Evolutionary conservation across 1,140 invertebrate species (phyloP), one percentile per base, ranked within the genome.

Genomic region (Zaprionus vittiger): DNA sequence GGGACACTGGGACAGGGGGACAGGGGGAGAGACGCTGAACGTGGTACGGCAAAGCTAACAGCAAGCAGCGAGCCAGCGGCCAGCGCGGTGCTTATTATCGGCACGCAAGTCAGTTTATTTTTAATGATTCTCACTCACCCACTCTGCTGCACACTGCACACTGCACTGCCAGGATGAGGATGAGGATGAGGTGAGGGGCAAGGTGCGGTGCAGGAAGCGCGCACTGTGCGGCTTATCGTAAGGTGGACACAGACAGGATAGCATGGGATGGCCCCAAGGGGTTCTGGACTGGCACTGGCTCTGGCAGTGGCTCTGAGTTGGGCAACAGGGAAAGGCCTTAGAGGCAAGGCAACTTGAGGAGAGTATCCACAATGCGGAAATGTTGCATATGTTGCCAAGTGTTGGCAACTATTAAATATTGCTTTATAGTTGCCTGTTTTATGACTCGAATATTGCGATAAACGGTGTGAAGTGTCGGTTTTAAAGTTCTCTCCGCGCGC

Each of bases 61-160:
- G 31, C 62, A 56, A 41, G 28, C 24, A 44, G 61, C 34, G 34
- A 70, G 67, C 37, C 54, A 66, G 52, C 62, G 65, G 61, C 49
- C 76, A 77, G 73, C 44, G 83, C 80, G 71, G 76, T 49, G 85
- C 85, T 82, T 91, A 91, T 91, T 91, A 91, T 91, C 89, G 81
- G 84, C 89, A 91, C 89, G 89, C 89, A 91, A 91, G 89, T 91
- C 90, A 91, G 90, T 91, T 91, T 91, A 91, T 91, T 91, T 91
- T 91, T 91, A 91, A 91, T 91, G 89, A 86, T 91, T 87, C 90
- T 91, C 89, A 89, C 85, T 89, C 85, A 90, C 85, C 85, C 85
- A 89, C 85, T 87, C 80, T 59, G 70, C 28, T 67, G 79, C 65
- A 74, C 37, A 38, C 54, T 56, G 54, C 17, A 24, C 26, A 17